These are phyloP conservation scores for Clavelina lepadiformis DNA, from an alignment of 23 tunicate genomes.

Conservation along the genomic window DNA sequence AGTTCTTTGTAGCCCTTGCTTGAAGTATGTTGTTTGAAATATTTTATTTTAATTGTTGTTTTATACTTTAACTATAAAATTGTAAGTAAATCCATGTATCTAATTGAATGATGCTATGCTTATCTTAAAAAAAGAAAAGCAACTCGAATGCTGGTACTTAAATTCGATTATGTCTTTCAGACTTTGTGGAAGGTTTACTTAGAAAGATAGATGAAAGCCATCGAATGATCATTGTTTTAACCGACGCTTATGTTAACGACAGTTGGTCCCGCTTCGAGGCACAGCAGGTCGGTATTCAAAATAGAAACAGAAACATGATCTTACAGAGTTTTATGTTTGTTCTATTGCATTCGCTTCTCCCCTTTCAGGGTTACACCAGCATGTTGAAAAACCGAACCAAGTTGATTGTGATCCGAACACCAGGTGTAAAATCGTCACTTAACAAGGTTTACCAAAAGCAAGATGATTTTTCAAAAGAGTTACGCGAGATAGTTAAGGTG, in stretches of 20 bases:
- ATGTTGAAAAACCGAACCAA: slow-evolving; percentile 37
- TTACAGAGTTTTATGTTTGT: too few relatives aligned
- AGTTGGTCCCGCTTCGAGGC: slow-evolving; percentile 62
- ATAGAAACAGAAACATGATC: background rate
- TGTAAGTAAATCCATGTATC: too few relatives aligned
- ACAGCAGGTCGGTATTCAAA: slow-evolving; percentile 38
- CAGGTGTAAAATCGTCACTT: slow-evolving; percentile 23
- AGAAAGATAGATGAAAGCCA: slow-evolving; percentile 50
- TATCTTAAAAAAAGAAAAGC: too few relatives aligned
- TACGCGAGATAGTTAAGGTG: slow-evolving; percentile 17
- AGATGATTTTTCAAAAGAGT: slow-evolving; percentile 19
- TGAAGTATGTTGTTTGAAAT: too few relatives aligned
- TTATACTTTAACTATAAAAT: too few relatives aligned
- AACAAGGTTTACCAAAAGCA: background rate
- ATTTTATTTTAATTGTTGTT: too few relatives aligned
- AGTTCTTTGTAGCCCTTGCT: too few relatives aligned
- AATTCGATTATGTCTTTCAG: slow-evolving; percentile 17
- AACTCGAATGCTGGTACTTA: too few relatives aligned
- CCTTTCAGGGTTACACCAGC: slow-evolving; percentile 18
- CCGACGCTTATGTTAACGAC: slow-evolving; percentile 49
- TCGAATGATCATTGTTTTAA: slow-evolving; percentile 71
- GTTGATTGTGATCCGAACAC: slow-evolving; percentile 19
- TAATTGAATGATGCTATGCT: too few relatives aligned
- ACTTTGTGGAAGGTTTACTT: slow-evolving; percentile 37
- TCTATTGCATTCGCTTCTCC: too few relatives aligned